Evolutionary conservation across 2,888 invertebrate species (phyloP).

Genomic region (Sphaerolaimus hirsutus): DNA sequence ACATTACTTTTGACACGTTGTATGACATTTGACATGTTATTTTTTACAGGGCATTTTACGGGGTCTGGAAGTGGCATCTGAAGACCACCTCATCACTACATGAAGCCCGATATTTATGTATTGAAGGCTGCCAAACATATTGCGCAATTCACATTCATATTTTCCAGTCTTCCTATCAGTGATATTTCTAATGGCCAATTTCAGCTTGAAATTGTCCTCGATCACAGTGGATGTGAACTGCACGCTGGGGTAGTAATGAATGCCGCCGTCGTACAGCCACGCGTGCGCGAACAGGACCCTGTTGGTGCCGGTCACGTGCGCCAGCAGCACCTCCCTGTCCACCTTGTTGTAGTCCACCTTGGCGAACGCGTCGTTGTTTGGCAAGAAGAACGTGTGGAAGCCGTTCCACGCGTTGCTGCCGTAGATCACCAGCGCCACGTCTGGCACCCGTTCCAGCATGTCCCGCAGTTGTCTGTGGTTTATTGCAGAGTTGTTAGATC

Average conservation of each 20-base stretch:
- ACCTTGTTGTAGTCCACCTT: slow-evolving; percentile 21
- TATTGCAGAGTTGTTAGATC: no score
- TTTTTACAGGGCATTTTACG: no score
- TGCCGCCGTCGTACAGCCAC: slow-evolving; percentile 24
- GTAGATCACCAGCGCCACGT: slow-evolving; percentile 21
- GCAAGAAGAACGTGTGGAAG: slow-evolving; percentile 25
- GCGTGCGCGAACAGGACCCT: slow-evolving; percentile 23
- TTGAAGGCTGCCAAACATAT: no score
- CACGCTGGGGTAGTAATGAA: slow-evolving; percentile 19
- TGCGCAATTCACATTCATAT: slow-evolving; percentile 18
- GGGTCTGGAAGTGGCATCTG: no score
- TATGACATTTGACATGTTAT: no score
- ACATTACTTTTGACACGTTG: no score
- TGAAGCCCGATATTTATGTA: no score
- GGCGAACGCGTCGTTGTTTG: slow-evolving; percentile 22
- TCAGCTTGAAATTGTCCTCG: slow-evolving; percentile 24
- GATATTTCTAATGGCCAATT: slow-evolving; percentile 21
- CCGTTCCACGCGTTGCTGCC: slow-evolving; percentile 21
- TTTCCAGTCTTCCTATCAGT: slow-evolving; percentile 22
- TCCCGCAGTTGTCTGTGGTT: slow-evolving; percentile 20
- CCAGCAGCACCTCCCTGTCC: slow-evolving; percentile 19
- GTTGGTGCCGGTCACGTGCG: slow-evolving; percentile 22
- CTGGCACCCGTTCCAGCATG: slow-evolving; percentile 20
- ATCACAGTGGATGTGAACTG: slow-evolving; percentile 22
- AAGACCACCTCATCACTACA: no score